Percentiles rank a stretch among this genome's conserved stretches.
These are phyloP conservation scores for Drosophila serrata DNA, from an alignment of 1,140 invertebrate genomes.

Conservation along the genomic window DNA sequence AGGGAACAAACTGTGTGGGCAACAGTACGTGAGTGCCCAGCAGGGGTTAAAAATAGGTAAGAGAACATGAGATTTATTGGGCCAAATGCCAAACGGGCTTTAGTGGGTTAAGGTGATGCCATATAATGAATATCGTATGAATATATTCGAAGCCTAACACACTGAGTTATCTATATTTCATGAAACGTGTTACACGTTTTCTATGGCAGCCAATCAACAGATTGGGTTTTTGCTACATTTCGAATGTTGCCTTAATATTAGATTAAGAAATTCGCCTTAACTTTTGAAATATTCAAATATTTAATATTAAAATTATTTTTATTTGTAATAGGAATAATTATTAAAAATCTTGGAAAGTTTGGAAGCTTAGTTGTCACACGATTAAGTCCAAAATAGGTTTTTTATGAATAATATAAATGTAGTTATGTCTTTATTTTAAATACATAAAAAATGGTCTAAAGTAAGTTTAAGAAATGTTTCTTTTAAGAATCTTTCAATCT, in stretches of 20 bases:
- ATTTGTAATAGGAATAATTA: neutral
- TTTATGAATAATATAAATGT: too few relatives aligned
- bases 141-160: neutral
- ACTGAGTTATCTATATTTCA: neutral
- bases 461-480: too few relatives aligned
- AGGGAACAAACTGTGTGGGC: conserved; percentile 42
- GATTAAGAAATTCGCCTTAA: neutral
- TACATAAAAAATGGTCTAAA: too few relatives aligned
- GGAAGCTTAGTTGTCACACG: too few relatives aligned
- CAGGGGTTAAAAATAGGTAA: conserved; percentile 3
- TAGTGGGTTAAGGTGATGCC: conserved; percentile 20
- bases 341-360: neutral
- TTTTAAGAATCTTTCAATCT: too few relatives aligned
- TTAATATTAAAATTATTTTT: neutral
- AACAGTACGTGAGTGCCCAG: conserved; percentile 34
- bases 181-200: neutral
- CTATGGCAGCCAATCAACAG: neutral
- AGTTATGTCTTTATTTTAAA: too few relatives aligned
- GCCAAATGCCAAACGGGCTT: neutral
- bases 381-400: too few relatives aligned
- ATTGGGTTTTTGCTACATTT: neutral
- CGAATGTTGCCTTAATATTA: neutral
- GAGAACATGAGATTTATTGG: conserved; percentile 5
- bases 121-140: conserved; percentile 30
- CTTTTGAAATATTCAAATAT: neutral